Base-by-base conservation (phyloP, 2,888 invertebrate genomes). In the Pristionchus mayeri region DNA sequence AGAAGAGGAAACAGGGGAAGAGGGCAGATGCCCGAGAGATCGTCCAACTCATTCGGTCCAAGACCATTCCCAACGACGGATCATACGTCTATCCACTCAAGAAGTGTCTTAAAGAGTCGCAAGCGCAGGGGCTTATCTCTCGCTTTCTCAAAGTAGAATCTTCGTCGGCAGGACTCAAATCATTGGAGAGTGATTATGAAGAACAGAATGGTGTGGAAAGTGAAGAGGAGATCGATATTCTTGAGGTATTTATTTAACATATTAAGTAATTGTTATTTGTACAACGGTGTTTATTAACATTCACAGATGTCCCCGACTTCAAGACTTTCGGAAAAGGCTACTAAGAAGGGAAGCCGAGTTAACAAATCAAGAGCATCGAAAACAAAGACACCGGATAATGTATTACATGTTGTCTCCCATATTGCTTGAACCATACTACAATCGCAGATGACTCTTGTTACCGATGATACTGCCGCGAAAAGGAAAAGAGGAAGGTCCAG, bases 31-130 rank as follows among this genome's bases (percentile, higher is more conserved):
- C 63, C 7, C 9, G 57, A 80, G 9, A 9, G 40, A 52, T 78
- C 13, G 75, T 44, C 2, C 40, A 75, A 6, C 1, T 44, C n/a
- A 3, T 75, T 3, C 2, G 75, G n/a, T 44, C 40, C 44, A 75
- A 75, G 44, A 75, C 21, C 1, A 21, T 44, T 44, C n/a, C 75
- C 6, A 34, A 67, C 7, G 44, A 44, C n/a, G 75, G 75, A 3
- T 37, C 37, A 7, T 75, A 75, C 75, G n/a, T 75, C 13, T 75
- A n/a, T 21, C 75, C 75, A 21, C 37, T 75, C 18, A 44, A 75
- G 24, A 75, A n/a, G 2, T 75, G 75, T 16, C 44, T 75, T n/a
- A 75, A 75, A 44, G 75, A 75, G 44, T n/a, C 44, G 2, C 75
- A 75, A 21, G 75, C 75, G 3, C 75, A 75, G 44, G 75, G 40